A percentile compares a stretch with the other conserved stretches of the same genome.
Conservation (phyloP, 2,113 vertebrate species). For the Solenodon paradoxus region DNA sequence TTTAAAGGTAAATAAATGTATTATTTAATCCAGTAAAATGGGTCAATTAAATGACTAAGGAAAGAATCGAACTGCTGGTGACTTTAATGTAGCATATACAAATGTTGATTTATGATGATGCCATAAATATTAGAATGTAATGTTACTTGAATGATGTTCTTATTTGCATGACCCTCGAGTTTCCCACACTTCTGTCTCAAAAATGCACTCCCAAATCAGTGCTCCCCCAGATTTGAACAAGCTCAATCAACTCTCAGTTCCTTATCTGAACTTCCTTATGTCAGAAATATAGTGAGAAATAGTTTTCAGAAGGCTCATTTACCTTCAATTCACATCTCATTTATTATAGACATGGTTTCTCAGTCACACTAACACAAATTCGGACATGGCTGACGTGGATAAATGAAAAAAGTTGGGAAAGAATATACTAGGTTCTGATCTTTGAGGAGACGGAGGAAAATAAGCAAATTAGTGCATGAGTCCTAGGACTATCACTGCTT, state of each 20-base stretch:
- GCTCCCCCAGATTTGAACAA: not conserved
- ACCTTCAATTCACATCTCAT: not conserved
- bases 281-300: not conserved
- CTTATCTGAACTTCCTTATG: not conserved
- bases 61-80: too few species aligned
- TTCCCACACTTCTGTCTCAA: not conserved
- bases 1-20: not conserved
- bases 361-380: not conserved
- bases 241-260: not conserved
- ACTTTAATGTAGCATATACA: too few species aligned
- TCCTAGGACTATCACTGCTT: not conserved
- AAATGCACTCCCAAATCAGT: not conserved
- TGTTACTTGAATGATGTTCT: not conserved
- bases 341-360: not conserved
- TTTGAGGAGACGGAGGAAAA: not conserved
- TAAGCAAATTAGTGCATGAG: not conserved
- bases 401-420: not conserved
- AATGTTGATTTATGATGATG: too few species aligned
- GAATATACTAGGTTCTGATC: not conserved
- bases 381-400: not conserved
- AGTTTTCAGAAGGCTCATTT: not conserved
- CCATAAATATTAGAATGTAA: too few species aligned
- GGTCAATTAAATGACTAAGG: too few species aligned
- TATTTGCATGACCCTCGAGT: not conserved
- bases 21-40: too few species aligned